These are phyloP conservation scores for Empidonax traillii DNA, from an alignment of 2,113 vertebrate genomes.

Conservation along the genomic window DNA sequence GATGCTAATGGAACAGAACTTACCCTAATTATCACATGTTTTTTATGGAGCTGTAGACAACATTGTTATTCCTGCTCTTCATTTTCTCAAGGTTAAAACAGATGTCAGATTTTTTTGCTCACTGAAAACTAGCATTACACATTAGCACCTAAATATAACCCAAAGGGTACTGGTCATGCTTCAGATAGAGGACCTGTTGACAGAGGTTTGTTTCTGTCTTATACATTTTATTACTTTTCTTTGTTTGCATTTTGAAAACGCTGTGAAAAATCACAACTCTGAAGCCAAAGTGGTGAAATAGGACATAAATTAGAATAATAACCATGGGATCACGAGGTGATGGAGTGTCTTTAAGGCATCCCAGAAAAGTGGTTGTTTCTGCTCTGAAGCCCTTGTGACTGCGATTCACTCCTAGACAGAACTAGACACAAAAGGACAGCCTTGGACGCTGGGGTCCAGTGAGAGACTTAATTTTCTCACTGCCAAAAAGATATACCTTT, in stretches of 20 bases:
- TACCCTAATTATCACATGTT: background rate
- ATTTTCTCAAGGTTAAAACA: background rate
- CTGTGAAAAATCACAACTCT: background rate
- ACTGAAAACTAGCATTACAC: background rate
- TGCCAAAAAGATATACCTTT: background rate
- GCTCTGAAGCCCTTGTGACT: background rate
- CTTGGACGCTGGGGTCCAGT: background rate
- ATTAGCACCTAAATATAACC: background rate
- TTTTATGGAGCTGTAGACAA: background rate
- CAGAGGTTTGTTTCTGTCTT: background rate
- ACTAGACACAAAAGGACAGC: background rate
- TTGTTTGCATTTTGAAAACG: background rate
- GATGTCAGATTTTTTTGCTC: background rate
- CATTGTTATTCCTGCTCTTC: background rate
- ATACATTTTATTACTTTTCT: background rate
- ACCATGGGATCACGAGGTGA: background rate
- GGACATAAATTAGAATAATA: background rate
- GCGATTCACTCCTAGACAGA: background rate
- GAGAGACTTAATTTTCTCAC: background rate
- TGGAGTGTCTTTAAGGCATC: background rate
- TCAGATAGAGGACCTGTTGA: background rate
- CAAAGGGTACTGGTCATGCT: background rate
- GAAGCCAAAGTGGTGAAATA: background rate
- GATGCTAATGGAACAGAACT: constrained; percentile 8
- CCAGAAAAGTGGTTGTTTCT: background rate